Evolutionary conservation across 64 coral and sea anemone genomes (phyloP).

Genomic region (Catalaphyllia jardinei): DNA sequence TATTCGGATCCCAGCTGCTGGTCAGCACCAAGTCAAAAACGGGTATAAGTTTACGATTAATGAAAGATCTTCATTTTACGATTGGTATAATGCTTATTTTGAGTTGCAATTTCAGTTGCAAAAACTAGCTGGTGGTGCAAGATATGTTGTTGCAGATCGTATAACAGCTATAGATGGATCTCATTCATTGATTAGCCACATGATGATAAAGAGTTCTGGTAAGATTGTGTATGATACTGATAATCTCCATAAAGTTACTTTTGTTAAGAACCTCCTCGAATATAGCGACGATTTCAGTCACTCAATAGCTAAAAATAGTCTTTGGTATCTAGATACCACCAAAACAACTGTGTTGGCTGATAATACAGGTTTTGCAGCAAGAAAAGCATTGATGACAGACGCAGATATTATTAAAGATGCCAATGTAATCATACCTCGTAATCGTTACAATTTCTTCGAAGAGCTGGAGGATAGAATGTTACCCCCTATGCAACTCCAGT

Average conservation of each 20-base stretch:
- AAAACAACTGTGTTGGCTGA: neutral
- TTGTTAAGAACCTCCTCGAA: no score
- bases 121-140: no score
- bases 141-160: neutral
- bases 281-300: no score
- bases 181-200: neutral
- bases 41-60: neutral
- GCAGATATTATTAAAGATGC: no score
- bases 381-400: neutral
- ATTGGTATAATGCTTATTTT: neutral
- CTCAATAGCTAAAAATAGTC: no score
- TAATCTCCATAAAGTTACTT: no score
- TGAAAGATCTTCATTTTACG: neutral
- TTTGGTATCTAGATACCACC: no score
- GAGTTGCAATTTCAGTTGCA: neutral
- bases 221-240: no score
- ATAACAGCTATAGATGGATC: neutral
- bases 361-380: neutral
- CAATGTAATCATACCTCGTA: neutral
- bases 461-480: neutral
- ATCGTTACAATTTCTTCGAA: constrained; percentile 61
- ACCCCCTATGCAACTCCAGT: no score
- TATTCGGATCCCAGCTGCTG: neutral
- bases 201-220: no score
- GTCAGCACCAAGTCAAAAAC: constrained; percentile 15